Base-by-base conservation (phyloP, 2,797 vertebrate species). In the Trematomus bernacchii region DNA sequence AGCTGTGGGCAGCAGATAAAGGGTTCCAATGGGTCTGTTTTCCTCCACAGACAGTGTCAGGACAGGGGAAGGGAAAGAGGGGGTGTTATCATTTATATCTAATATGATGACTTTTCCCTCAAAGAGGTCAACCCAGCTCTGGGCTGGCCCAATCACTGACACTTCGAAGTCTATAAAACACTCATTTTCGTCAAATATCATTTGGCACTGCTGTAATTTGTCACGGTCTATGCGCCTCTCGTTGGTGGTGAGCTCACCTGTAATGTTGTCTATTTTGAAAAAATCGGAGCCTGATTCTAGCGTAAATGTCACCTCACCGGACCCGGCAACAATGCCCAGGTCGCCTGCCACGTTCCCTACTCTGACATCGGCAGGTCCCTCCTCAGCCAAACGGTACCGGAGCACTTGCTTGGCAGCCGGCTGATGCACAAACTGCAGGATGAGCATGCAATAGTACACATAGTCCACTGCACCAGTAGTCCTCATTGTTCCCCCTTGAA, bases 141-240 rank as follows among this genome's bases (percentile, higher is more conserved):
- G 98, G 16, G 97, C 97, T n/a, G 98, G 98, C 71, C 98, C 98
- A 73, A 99, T 99, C 76, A 99, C 98, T 8, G 98, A 99, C 92
- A 99, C 97, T 87, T 99, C 98, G 60, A 99, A 99, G 96, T 99
- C 98, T 92, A 99, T 94, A 90, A 99, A 99, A 69, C 98, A 99
- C 91, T 99, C 98, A 55, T 99, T 99, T 89, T 99, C 98, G 82
- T 99, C 98, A 93, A 99, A 99, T 87, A 99, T 98, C 98, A 99
- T 99, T 91, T 99, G 98, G 94, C 98, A 99, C 96, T 99, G 98
- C 91, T 97, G 97, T 82, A 99, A 91, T 94, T 99, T 99, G 79
- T 99, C 98, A 13, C 98, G 96, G 96, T 99, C 98, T 87, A 99
- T 97, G 90, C 98, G 96, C 88, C 97, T 93, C 93, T 98, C 97